These are phyloP conservation scores for Galeopsomyia nigrocyanea DNA, from an alignment of 2,888 invertebrate genomes.

Conservation along the genomic window DNA sequence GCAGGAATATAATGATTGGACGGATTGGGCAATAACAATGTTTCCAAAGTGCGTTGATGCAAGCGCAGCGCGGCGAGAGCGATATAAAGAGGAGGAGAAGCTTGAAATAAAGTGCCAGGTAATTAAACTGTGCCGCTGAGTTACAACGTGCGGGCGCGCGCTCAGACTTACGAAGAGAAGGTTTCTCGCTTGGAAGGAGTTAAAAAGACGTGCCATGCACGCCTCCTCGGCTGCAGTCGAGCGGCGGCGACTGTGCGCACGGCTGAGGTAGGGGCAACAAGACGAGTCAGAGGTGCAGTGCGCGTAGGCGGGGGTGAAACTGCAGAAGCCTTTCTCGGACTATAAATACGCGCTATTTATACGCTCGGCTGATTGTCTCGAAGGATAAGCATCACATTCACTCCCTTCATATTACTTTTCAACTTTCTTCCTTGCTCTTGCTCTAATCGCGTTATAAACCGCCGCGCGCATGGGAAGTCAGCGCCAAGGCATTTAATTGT, in stretches of 20 bases:
- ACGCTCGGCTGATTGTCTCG: conserved; percentile 67
- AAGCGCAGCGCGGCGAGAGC: conserved; percentile 18
- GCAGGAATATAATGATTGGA: no score
- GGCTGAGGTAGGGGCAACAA: conserved; percentile 42
- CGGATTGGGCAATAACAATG: no score
- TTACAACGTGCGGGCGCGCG: conserved; percentile 52
- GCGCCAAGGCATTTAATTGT: conserved; percentile 38
- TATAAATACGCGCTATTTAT: conserved; percentile 67
- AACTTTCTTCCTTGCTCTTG: conserved; percentile 51
- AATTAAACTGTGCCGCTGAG: conserved; percentile 61
- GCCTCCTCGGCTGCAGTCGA: neutral
- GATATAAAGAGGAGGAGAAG: conserved; percentile 55
- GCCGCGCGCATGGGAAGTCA: conserved; percentile 11
- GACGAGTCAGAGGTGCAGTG: conserved; percentile 47
- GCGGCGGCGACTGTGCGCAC: conserved; percentile 48
- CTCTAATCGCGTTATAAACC: conserved; percentile 46
- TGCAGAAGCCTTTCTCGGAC: conserved; percentile 54
- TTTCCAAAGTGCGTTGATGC: conserved; percentile 13
- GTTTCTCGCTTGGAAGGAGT: conserved; percentile 27
- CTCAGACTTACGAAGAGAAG: conserved; percentile 10
- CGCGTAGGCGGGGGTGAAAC: conserved; percentile 56
- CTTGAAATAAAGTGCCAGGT: conserved; percentile 45
- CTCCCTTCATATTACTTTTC: conserved; percentile 60
- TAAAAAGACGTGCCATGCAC: conserved; percentile 27
- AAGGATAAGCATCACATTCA: conserved; percentile 62